Evolutionary conservation across 2,797 vertebrate species (phyloP).

Genomic region (Jordanella pulchra): DNA sequence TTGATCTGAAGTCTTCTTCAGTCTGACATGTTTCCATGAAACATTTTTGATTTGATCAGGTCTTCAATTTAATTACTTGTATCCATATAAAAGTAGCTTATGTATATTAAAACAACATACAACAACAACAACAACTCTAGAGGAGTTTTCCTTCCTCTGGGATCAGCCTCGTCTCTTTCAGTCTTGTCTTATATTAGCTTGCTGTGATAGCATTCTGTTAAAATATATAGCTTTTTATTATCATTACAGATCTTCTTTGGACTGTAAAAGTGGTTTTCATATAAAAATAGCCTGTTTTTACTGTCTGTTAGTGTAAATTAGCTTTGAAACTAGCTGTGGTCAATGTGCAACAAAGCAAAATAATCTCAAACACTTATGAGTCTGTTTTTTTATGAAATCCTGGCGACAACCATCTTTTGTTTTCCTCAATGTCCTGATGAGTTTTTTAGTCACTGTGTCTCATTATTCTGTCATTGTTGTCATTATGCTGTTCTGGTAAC

Average conservation of each 20-base stretch:
- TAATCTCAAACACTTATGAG: not conserved
- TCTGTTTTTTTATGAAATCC: slow-evolving; percentile 7
- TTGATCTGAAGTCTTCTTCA: too few relatives aligned
- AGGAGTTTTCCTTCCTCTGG: not conserved
- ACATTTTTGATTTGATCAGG: too few relatives aligned
- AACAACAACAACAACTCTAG: too few relatives aligned
- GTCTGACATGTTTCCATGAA: too few relatives aligned
- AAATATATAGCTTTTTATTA: not conserved
- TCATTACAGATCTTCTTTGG: not conserved
- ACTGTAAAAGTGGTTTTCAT: not conserved
- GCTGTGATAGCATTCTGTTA: not conserved
- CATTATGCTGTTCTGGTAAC: slow-evolving; percentile 32
- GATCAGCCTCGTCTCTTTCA: not conserved
- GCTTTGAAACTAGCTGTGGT: not conserved
- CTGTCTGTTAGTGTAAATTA: not conserved
- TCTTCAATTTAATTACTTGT: too few relatives aligned
- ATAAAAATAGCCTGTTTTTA: not conserved
- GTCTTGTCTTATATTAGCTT: not conserved
- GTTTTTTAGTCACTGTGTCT: slow-evolving; percentile 20
- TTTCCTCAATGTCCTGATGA: not conserved
- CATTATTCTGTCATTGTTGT: slow-evolving; percentile 25
- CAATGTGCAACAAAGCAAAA: not conserved
- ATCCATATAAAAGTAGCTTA: too few relatives aligned
- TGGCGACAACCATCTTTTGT: slow-evolving; percentile 23
- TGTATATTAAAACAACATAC: too few relatives aligned